A percentile compares a stretch with the other conserved stretches of the same genome.
Evolutionary conservation across 1,140 invertebrate genomes (phyloP).

Genomic region (Pseudomyrmex cubaensis): DNA sequence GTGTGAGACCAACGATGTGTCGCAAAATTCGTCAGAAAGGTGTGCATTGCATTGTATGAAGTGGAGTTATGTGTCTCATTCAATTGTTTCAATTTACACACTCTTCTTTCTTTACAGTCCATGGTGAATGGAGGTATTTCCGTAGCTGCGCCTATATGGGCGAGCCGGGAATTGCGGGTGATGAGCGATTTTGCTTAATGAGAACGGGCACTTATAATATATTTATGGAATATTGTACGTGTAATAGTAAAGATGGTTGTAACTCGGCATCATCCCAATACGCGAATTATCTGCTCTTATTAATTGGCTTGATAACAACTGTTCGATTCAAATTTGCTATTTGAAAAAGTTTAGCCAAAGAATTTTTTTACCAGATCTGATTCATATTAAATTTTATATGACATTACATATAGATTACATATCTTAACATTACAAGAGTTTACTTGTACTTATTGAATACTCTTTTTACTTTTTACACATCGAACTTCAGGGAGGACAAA

Average conservation of each 20-base stretch:
- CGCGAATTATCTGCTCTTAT: constrained; percentile 55
- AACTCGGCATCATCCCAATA: constrained; percentile 86
- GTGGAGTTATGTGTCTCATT: background rate
- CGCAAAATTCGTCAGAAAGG: constrained; percentile 97
- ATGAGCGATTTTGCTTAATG: constrained; percentile 96
- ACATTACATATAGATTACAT: constrained; percentile 19
- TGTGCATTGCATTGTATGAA: constrained; percentile 74
- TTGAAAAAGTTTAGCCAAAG: constrained; percentile 56
- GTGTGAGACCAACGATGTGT: constrained; percentile 93
- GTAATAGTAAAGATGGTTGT: constrained; percentile 96
- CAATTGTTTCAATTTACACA: background rate
- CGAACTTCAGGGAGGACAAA: constrained; percentile 42
- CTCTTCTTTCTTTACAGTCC: constrained; percentile 87
- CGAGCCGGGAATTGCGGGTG: constrained; percentile 94
- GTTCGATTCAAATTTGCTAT: constrained; percentile 41
- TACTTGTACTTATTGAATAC: constrained; percentile 66
- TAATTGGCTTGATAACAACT: constrained; percentile 45
- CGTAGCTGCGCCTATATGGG: constrained; percentile 95
- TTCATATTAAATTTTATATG: constrained; percentile 10
- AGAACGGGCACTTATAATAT: constrained; percentile 96
- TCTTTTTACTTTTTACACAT: constrained; percentile 42
- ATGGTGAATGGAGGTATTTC: constrained; percentile 96
- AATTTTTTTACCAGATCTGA: constrained; percentile 49
- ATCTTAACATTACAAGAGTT: constrained; percentile 45
- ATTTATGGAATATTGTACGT: constrained; percentile 97